phyloP scores from a whole-genome alignment of 2,888 invertebrate genomes.

The Zhuqinia jingwanae region DNA sequence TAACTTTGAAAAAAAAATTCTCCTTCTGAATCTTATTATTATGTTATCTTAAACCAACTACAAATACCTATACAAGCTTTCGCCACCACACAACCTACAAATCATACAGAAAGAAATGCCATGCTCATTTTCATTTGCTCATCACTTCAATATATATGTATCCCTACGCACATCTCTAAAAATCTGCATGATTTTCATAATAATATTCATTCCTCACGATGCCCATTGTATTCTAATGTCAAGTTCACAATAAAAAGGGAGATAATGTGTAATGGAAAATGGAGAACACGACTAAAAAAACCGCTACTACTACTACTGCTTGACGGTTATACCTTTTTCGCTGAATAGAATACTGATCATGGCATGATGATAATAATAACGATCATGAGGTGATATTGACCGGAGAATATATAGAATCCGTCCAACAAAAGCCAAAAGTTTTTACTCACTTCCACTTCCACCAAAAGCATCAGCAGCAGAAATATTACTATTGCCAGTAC shows the following conservation, averaged over 20 bases:
- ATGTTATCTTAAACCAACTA: too few species aligned
- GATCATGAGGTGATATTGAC: constrained; percentile 40
- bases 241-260: constrained; percentile 62
- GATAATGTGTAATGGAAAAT: constrained; percentile 64
- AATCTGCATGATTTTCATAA: constrained; percentile 55
- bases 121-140: not conserved
- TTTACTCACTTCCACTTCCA: not conserved
- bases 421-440: not conserved
- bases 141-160: too few species aligned
- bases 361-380: not conserved
- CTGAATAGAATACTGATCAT: constrained; percentile 24
- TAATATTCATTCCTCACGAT: constrained; percentile 65
- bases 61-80: too few species aligned
- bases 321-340: constrained; percentile 11
- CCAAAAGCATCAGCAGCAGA: not conserved
- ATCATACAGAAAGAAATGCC: not conserved
- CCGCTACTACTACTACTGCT: constrained; percentile 11
- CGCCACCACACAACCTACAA: too few species aligned
- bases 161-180: not conserved
- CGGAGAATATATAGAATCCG: constrained; percentile 17
- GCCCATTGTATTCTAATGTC: constrained; percentile 72
- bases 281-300: constrained; percentile 62
- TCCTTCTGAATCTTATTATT: too few species aligned
- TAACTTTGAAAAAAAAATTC: too few species aligned
- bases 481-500: too few species aligned